These are phyloP conservation scores for Apostichopus japonicus DNA, from an alignment of 35 echinoderm and acorn worm species.

Conservation along the genomic window DNA sequence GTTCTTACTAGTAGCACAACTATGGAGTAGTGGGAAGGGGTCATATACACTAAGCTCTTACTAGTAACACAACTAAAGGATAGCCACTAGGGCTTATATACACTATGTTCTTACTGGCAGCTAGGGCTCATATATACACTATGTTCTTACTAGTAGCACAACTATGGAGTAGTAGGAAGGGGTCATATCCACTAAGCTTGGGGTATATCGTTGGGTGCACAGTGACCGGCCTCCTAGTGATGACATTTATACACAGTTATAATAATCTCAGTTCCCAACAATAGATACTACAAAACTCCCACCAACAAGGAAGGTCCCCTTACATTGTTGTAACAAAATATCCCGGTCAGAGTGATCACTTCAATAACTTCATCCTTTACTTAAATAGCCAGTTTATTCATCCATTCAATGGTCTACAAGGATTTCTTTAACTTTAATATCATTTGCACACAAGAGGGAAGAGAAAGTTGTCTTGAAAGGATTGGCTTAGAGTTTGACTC, in stretches of 20 bases:
- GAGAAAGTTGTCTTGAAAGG: constrained; percentile 6
- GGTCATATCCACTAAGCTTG: too few relatives aligned
- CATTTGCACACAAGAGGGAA: background rate
- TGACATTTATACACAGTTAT: constrained; percentile 16
- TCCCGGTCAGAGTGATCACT: constrained; percentile 3
- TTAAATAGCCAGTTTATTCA: constrained; percentile 10
- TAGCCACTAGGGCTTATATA: too few relatives aligned
- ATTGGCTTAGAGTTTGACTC: background rate
- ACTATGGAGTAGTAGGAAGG: too few relatives aligned
- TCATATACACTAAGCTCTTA: too few relatives aligned
- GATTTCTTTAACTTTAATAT: constrained; percentile 21
- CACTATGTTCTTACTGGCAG: too few relatives aligned
- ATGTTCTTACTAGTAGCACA: too few relatives aligned
- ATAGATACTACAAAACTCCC: constrained; percentile 1
- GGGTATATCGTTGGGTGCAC: too few relatives aligned
- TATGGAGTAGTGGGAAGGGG: too few relatives aligned
- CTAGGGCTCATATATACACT: too few relatives aligned
- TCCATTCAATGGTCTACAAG: background rate
- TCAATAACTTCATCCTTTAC: constrained; percentile 12
- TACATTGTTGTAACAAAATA: constrained; percentile 31
- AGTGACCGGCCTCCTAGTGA: background rate
- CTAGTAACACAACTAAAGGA: too few relatives aligned
- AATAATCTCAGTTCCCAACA: constrained; percentile 30
- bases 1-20: too few relatives aligned
- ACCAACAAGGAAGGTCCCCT: constrained; percentile 15